Evolutionary conservation across 2,797 vertebrate genomes (phyloP).

Genomic region (Phalloptychus januarius): DNA sequence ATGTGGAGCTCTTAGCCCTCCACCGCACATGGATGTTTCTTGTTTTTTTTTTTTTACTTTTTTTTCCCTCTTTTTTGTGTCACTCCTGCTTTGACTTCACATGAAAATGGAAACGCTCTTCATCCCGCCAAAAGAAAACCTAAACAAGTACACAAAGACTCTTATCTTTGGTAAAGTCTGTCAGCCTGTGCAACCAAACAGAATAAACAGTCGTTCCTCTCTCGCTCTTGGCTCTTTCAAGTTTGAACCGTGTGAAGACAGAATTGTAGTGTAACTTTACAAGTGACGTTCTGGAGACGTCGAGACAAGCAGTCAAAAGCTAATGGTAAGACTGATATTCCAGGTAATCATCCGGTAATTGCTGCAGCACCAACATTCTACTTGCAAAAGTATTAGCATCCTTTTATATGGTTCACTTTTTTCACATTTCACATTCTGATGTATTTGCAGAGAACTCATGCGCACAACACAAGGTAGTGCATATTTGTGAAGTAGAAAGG

Average conservation of each 20-base stretch:
- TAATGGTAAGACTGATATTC: constrained; percentile 22
- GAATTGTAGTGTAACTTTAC: constrained; percentile 20
- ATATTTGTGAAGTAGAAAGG: neutral
- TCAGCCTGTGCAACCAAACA: constrained; percentile 42
- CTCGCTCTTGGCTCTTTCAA: neutral
- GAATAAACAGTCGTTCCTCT: constrained; percentile 18
- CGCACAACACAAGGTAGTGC: neutral
- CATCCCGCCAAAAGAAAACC: constrained; percentile 43
- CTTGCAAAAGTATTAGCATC: neutral
- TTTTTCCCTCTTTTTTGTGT: neutral
- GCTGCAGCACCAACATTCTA: neutral
- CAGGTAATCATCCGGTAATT: constrained; percentile 18
- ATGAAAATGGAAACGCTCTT: constrained; percentile 60
- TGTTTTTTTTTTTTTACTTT: constrained; percentile 11
- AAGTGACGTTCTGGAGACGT: constrained; percentile 8
- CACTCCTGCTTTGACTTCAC: constrained; percentile 44
- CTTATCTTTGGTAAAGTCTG: constrained; percentile 37
- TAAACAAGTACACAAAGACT: constrained; percentile 54
- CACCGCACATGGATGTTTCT: constrained; percentile 36
- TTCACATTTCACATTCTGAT: neutral
- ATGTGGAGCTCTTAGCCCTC: constrained; percentile 72
- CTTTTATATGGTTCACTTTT: neutral
- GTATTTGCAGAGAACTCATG: neutral
- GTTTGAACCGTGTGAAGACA: constrained; percentile 1
- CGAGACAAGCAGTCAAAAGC: neutral